Evolutionary conservation across 2,113 vertebrate species (phyloP), one percentile per base, ranked within the genome.

Genomic region (Turdus rufiventris): DNA sequence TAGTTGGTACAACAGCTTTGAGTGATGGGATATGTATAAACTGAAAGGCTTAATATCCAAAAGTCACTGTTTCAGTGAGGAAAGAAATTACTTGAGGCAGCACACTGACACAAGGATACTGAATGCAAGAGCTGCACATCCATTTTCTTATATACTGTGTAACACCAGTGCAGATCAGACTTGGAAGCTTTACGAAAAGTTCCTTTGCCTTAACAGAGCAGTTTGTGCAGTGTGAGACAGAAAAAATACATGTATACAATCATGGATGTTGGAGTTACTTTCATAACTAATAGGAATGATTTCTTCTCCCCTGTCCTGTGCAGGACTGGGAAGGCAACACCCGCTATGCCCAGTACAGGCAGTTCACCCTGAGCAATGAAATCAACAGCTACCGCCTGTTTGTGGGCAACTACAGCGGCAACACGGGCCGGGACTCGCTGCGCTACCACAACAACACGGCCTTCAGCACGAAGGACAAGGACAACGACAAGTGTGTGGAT

Each of bases 401-500:
- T 45, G 85, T 99, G 74, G 98, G 98, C 34, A 98, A 99, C 94
- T 99, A 99, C 98, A 99, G 94, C 0, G 99, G 99, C 24, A 98
- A 98, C 6, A 98, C 97, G 0, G 99, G 98, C 5, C 92, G 98
- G 0, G 98, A 99, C 10, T 99, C 99, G 5, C 96, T 99, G 40
- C 89, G 98, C 76, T 99, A 99, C 94, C 99, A 99, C 97, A 99
- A 99, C 98, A 99, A 99, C 98, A 99, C 99, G 2, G 99, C 98
- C 98, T 99, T 99, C 98, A 99, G 99, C 98, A 99, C 99, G 25
- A 98, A 98, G 85, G 97, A 99, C 98, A 99, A 99, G 96, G 99
- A 99, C 98, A 99, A 99, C 0, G 99, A 99, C 98, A 99, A 99
- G 96, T 99, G 99, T 2, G 96, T 99, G 87, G 99, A 99, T 14